These are phyloP conservation scores for Portunus trituberculatus DNA, from an alignment of 1,140 invertebrate genomes.

Conservation along the genomic window DNA sequence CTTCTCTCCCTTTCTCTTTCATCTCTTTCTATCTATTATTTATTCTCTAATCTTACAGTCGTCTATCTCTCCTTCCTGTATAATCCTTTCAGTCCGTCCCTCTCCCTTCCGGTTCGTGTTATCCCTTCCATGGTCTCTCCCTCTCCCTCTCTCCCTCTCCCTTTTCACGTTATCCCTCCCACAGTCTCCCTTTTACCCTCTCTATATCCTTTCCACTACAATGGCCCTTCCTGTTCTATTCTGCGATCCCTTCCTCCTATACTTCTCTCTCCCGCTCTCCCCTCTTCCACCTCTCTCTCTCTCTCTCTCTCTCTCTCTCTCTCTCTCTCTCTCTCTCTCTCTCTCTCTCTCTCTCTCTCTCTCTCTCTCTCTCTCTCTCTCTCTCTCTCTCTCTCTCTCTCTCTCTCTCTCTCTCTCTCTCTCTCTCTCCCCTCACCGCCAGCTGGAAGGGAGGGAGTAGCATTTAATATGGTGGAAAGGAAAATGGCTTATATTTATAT, in stretches of 20 bases:
- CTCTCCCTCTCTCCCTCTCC: not conserved
- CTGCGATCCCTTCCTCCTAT: not conserved
- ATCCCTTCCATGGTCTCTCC: not conserved
- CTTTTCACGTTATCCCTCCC: not conserved
- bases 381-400: not conserved
- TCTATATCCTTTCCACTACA: not conserved
- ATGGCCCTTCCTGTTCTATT: not conserved
- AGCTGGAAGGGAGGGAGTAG: not conserved
- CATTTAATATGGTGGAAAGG: not conserved
- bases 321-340: not conserved
- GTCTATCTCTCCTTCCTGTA: too few relatives aligned
- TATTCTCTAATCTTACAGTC: too few relatives aligned
- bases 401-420: not conserved
- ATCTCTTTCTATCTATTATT: too few relatives aligned
- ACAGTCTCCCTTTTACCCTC: not conserved
- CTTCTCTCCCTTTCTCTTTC: too few relatives aligned
- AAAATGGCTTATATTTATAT: slow-evolving; percentile 4
- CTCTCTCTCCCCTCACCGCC: not conserved
- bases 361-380: not conserved
- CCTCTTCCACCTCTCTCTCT: not conserved
- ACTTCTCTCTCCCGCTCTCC: not conserved
- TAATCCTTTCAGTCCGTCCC: not conserved
- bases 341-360: not conserved
- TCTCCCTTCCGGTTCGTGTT: not conserved
- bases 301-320: not conserved